phyloP scores from a whole-genome alignment of 2,797 vertebrate species.

The Enteromius anoplus region DNA sequence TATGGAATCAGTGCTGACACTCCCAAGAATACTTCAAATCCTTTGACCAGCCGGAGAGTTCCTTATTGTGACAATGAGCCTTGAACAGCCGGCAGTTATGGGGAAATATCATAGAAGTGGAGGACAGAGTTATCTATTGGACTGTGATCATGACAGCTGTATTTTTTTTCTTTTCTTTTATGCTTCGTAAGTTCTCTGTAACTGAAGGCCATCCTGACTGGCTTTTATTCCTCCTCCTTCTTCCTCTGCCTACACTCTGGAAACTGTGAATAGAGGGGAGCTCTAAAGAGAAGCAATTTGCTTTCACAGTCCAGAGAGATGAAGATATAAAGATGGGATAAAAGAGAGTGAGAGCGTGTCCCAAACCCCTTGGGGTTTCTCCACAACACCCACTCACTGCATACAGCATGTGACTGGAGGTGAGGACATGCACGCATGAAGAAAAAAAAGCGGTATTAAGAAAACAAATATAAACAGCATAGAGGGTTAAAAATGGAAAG shows the following conservation, averaged over 20 bases:
- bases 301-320: constrained; percentile 48
- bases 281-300: constrained; percentile 49
- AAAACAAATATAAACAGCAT: constrained; percentile 19
- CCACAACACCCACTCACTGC: constrained; percentile 29
- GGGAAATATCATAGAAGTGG: neutral
- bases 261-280: constrained; percentile 45
- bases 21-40: constrained; percentile 6
- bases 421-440: constrained; percentile 25
- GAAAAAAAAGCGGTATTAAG: neutral
- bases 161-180: constrained; percentile 19
- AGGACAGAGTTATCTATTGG: constrained; percentile 3
- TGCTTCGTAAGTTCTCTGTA: constrained; percentile 32
- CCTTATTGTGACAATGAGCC: constrained; percentile 22
- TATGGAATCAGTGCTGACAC: neutral
- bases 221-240: constrained; percentile 48
- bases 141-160: constrained; percentile 18
- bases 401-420: constrained; percentile 46
- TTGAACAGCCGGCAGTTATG: neutral
- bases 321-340: constrained; percentile 21
- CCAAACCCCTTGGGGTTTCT: constrained; percentile 40
- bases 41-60: constrained; percentile 5
- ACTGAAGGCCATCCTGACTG: constrained; percentile 50
- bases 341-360: constrained; percentile 36
- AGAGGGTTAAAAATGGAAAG: neutral
- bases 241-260: constrained; percentile 47